Base-by-base conservation (phyloP, 2,113 vertebrate genomes). In the Pipra filicauda region DNA sequence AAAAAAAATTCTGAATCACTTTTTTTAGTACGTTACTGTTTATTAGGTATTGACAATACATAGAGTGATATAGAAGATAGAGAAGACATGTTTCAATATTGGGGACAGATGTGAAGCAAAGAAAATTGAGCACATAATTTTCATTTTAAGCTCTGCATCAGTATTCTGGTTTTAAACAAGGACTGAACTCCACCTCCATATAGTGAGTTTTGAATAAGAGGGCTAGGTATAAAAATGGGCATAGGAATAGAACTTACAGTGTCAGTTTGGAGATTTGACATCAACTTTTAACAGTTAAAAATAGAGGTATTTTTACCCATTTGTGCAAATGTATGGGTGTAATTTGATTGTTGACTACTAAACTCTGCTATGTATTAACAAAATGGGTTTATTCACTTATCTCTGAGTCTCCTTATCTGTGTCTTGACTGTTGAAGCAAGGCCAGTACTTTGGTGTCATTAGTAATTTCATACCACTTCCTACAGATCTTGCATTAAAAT, bases 251-350 rank as follows among this genome's bases (percentile, higher is more conserved):
- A 59, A 80, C 35, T 91, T 93, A 27, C 26, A 85, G 43, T 3
- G 78, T 72, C 61, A n/a, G 28, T 89, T 76, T 71, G 54, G 67
- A 94, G 46, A 87, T 70, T 79, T 95, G 52, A 54, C 24, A 72
- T 65, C 48, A 79, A 19, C 57, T 89, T 90, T 92, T 66, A 83
- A 72, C 39, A 80, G 77, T 78, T 62, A 61, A 91, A 95, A 85
- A 31, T 43, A 86, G 86, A 97, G 97, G 97, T 97, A 97, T 96
- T 97, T 97, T 97, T 97, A 97, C 97, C 97, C 97, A 95, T 90
- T 96, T 93, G 28, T 96, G 64, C 59, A 81, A 93, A 66, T 1
- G 79, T 95, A 65, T 91, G 67, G 85, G 82, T 92, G 67, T 92
- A 75, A 93, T 79, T 87, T 92, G 81, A 67, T 87, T 95, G 87